Percentiles rank a stretch among this genome's conserved stretches.
Evolutionary conservation across 92 coral and sea anemone species (phyloP).

Genomic region (Pocillopora meandrina): DNA sequence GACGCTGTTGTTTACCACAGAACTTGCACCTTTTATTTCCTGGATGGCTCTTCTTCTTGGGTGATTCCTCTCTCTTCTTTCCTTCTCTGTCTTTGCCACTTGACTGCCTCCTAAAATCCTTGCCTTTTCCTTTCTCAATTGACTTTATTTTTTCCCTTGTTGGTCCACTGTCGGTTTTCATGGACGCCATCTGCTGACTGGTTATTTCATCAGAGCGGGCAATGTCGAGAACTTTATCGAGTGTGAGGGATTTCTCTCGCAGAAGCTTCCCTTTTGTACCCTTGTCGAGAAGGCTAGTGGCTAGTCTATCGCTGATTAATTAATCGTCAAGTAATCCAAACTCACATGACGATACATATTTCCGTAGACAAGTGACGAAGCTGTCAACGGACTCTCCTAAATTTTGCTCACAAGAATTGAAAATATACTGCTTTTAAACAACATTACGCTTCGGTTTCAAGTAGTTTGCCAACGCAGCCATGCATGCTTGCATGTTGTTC

Average conservation of each 20-base stretch:
- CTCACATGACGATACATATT: neutral
- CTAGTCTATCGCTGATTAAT: constrained; percentile 31
- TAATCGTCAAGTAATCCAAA: constrained; percentile 37
- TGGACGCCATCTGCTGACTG: neutral
- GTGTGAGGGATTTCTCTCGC: constrained; percentile 1
- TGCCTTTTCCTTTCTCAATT: constrained; percentile 7
- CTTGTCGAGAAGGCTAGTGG: constrained; percentile 19
- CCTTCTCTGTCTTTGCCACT: neutral
- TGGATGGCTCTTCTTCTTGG: neutral
- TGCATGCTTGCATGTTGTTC: no score
- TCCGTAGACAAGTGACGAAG: constrained; percentile 11
- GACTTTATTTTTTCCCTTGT: neutral
- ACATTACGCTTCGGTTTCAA: constrained; percentile 58
- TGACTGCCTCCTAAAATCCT: constrained; percentile 9
- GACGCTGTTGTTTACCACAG: constrained; percentile 29
- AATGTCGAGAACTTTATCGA: constrained; percentile 18
- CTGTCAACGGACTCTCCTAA: constrained; percentile 26
- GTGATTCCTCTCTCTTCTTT: constrained; percentile 13
- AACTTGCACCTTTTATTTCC: constrained; percentile 17
- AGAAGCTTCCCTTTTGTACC: neutral
- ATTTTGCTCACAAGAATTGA: constrained; percentile 27
- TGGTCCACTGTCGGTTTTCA: neutral
- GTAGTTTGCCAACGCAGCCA: constrained; percentile 3
- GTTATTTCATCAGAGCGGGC: constrained; percentile 6
- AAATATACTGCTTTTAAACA: constrained; percentile 36